Conservation (phyloP, 2,888 invertebrate species). For the Zhuqinia jingwanae region DNA sequence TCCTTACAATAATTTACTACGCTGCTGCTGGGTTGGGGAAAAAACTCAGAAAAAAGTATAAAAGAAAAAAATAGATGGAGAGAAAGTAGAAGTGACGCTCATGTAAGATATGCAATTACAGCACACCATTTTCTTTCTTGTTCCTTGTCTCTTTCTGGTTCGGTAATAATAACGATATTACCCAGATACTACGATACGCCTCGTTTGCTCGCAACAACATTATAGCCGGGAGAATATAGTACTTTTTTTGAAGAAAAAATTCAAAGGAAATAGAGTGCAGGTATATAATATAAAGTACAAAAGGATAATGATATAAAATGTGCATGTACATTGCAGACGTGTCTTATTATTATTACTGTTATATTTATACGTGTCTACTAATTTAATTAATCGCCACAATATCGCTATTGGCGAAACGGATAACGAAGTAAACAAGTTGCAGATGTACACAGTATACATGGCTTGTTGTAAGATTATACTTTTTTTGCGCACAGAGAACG, state of each 20-base stretch:
- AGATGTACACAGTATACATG: no score
- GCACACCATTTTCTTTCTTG: conserved; percentile 8
- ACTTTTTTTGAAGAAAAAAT: no score
- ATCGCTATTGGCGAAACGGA: conserved; percentile 1
- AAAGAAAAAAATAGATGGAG: conserved; percentile 22
- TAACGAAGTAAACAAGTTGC: conserved; percentile 5
- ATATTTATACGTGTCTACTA: background rate
- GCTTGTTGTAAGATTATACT: background rate
- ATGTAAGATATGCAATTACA: conserved; percentile 27
- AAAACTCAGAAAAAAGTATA: no score
- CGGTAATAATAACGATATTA: conserved; percentile 2
- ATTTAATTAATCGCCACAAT: conserved; percentile 26
- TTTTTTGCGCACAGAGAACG: background rate
- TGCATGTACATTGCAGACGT: no score
- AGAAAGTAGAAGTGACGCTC: conserved; percentile 30
- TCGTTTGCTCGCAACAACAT: no score
- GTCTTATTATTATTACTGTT: background rate
- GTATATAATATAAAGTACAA: no score
- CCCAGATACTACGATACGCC: conserved; percentile 19
- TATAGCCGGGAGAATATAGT: no score
- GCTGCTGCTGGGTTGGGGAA: background rate
- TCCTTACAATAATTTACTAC: background rate
- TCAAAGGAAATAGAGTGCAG: background rate
- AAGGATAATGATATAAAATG: no score
- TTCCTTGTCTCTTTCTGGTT: background rate